Evolutionary conservation across 2,888 invertebrate species (phyloP).

Genomic region (Orthosia gracilis): DNA sequence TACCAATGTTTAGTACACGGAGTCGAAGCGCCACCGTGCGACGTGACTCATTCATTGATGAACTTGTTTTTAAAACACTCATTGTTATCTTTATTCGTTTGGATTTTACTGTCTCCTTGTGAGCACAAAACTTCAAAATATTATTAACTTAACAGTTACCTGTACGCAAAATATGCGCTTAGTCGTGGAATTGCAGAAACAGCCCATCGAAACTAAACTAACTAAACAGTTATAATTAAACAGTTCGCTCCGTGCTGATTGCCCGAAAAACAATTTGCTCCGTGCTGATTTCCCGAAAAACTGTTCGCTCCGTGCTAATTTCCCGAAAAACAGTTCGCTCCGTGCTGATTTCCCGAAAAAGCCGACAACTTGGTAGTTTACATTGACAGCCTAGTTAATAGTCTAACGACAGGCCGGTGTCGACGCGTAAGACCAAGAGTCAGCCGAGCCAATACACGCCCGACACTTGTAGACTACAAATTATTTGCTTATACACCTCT

Average conservation of each 20-base stretch:
- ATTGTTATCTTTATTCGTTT: conserved; percentile 16
- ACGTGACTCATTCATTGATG: conserved; percentile 41
- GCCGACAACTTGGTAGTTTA: conserved; percentile 28
- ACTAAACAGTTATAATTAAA: too few relatives aligned
- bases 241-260: too few relatives aligned
- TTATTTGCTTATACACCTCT: conserved; percentile 47
- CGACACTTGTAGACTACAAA: conserved; percentile 70
- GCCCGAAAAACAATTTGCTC: background rate
- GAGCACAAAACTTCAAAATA: background rate
- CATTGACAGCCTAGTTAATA: conserved; percentile 68
- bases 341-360: conserved; percentile 1
- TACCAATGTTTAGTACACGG: conserved; percentile 42
- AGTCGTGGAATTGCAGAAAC: too few relatives aligned
- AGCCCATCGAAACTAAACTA: too few relatives aligned
- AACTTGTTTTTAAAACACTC: conserved; percentile 25
- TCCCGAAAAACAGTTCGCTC: background rate
- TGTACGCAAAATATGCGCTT: too few relatives aligned
- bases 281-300: background rate
- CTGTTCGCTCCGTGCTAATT: too few relatives aligned
- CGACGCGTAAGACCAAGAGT: conserved; percentile 60
- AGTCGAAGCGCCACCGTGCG: background rate
- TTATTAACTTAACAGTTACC: background rate
- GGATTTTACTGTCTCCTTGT: conserved; percentile 6
- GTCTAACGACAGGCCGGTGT: conserved; percentile 60
- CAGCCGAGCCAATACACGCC: conserved; percentile 60